Evolutionary conservation across 1,140 invertebrate species (phyloP).

Genomic region (Drosophila ambigua): DNA sequence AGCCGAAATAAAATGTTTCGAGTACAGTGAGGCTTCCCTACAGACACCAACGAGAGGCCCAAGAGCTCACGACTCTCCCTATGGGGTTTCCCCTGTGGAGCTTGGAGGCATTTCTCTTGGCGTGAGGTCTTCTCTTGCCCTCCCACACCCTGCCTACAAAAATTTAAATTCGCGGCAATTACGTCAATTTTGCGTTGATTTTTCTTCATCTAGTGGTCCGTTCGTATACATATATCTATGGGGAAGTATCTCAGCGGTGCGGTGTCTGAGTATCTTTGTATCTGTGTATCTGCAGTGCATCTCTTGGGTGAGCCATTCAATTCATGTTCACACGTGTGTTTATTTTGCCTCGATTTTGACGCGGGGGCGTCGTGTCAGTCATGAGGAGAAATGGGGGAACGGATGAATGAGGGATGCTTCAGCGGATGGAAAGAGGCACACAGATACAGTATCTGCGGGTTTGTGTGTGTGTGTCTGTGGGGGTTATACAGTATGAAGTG

Average conservation of each 20-base stretch:
- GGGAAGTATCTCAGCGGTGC: constrained; percentile 28
- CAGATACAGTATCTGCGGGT: neutral
- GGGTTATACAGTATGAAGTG: constrained; percentile 48
- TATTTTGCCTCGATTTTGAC: constrained; percentile 56
- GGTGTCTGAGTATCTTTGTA: constrained; percentile 19
- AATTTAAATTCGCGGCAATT: constrained; percentile 72
- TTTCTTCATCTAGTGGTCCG: constrained; percentile 42
- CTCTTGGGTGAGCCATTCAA: constrained; percentile 67
- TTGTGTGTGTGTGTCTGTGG: constrained; percentile 14
- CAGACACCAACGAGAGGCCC: neutral
- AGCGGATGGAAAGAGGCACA: no score
- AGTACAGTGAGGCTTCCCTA: constrained; percentile 25
- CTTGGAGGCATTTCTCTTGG: constrained; percentile 6
- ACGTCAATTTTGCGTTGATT: constrained; percentile 78
- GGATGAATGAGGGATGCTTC: constrained; percentile 9
- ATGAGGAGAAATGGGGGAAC: constrained; percentile 9
- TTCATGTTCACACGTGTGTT: constrained; percentile 78
- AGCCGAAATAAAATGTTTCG: neutral
- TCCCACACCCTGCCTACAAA: constrained; percentile 31
- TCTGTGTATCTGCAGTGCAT: constrained; percentile 62
- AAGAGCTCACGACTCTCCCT: neutral
- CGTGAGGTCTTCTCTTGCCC: constrained; percentile 7
- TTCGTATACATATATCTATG: constrained; percentile 14
- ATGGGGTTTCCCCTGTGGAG: constrained; percentile 6
- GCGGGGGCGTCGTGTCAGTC: constrained; percentile 56